These are phyloP conservation scores for Scaptomyza montana DNA, from an alignment of 1,140 invertebrate species.

Conservation along the genomic window DNA sequence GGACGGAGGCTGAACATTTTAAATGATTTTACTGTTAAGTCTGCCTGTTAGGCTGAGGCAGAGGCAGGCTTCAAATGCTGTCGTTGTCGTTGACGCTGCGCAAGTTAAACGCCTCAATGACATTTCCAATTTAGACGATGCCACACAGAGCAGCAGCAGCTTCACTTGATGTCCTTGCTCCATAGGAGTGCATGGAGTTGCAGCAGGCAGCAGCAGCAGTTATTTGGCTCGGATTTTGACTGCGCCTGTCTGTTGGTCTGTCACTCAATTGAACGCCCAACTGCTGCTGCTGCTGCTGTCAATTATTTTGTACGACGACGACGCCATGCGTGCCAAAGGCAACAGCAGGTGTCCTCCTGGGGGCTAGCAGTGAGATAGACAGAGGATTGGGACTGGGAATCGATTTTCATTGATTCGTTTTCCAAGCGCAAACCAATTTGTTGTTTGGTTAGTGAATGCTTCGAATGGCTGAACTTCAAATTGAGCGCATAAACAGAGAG, in stretches of 20 bases:
- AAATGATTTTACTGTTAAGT: constrained; percentile 43
- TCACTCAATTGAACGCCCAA: constrained; percentile 61
- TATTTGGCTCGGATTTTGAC: constrained; percentile 51
- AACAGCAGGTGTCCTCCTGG: constrained; percentile 1
- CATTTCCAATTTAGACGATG: constrained; percentile 78
- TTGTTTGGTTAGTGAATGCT: constrained; percentile 64
- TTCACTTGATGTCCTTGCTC: background rate
- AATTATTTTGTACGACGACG: constrained; percentile 67
- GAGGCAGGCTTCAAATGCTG: constrained; percentile 37
- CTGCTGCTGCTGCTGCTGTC: constrained; percentile 43
- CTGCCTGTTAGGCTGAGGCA: constrained; percentile 1
- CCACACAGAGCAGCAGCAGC: constrained; percentile 16
- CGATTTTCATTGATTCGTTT: constrained; percentile 56
- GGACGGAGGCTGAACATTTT: constrained; percentile 22
- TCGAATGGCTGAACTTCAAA: constrained; percentile 50
- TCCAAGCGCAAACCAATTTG: constrained; percentile 61
- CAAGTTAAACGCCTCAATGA: constrained; percentile 81
- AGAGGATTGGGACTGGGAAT: background rate
- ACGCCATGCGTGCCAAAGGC: constrained; percentile 50
- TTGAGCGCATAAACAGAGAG: constrained; percentile 64
- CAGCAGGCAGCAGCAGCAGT: constrained; percentile 2
- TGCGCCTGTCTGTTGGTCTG: constrained; percentile 63
- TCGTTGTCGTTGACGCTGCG: constrained; percentile 58
- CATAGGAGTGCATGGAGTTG: background rate
- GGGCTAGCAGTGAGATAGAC: too few relatives aligned